Evolutionary conservation across 1,140 invertebrate genomes (phyloP).

Genomic region (Nasonia longicornis): DNA sequence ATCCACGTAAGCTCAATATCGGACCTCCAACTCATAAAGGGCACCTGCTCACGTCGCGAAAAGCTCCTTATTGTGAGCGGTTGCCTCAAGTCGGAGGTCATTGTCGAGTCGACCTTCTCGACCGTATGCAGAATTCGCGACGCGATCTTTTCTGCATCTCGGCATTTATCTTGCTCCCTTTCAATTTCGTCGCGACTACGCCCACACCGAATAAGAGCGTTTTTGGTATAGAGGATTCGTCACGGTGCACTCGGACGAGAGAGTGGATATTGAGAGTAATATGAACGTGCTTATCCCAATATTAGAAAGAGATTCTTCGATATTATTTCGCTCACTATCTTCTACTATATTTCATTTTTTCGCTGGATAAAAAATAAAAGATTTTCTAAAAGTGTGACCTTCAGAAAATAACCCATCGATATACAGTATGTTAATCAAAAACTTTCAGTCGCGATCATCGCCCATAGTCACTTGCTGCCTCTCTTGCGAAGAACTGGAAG

Average conservation of each 20-base stretch:
- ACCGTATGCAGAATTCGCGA: not conserved
- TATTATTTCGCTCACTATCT: not conserved
- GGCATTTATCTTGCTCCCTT: not conserved
- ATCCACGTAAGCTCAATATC: conserved; percentile 3
- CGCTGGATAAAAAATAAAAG: too few species aligned
- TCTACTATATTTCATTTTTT: not conserved
- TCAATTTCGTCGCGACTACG: not conserved
- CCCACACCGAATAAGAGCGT: not conserved
- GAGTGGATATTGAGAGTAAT: not conserved
- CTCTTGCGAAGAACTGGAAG: not conserved
- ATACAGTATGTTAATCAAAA: too few species aligned
- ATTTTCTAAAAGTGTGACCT: too few species aligned
- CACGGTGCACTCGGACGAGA: not conserved
- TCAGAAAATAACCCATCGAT: too few species aligned
- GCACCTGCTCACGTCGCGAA: not conserved
- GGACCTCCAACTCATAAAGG: conserved; percentile 2
- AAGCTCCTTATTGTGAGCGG: not conserved
- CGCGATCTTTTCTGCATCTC: conserved; percentile 16
- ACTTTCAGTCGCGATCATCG: too few species aligned
- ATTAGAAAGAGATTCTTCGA: not conserved
- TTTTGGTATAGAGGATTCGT: not conserved
- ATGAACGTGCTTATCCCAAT: not conserved
- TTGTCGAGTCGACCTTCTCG: not conserved
- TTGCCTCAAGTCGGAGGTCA: not conserved
- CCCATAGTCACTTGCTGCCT: not conserved